Conservation (phyloP, 2,797 vertebrate genomes). For the Serranus cabrilla region DNA sequence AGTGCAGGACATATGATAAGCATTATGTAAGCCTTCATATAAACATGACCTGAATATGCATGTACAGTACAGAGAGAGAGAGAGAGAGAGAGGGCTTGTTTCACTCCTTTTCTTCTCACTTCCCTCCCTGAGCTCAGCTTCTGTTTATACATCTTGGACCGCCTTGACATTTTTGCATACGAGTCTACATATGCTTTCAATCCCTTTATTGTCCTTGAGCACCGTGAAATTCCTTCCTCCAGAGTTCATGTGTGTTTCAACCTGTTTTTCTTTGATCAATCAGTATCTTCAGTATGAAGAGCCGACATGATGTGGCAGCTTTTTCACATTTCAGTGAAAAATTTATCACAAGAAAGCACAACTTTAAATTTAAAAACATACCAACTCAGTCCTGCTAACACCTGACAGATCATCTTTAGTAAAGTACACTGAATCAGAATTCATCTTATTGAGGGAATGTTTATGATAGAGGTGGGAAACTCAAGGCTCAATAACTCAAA, state of each 20-base stretch:
- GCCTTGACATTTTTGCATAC: constrained; percentile 16
- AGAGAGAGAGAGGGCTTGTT: not conserved
- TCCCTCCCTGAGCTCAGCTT: constrained; percentile 5
- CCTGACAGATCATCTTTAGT: not conserved
- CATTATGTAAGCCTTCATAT: constrained; percentile 13
- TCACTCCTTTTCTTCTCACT: not conserved
- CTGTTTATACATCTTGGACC: constrained; percentile 27
- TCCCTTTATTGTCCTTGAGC: not conserved
- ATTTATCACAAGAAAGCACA: not conserved
- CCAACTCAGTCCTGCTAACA: not conserved
- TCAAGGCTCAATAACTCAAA: too few species aligned
- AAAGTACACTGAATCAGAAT: not conserved
- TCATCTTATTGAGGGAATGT: not conserved
- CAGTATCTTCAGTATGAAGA: not conserved
- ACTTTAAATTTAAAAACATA: not conserved
- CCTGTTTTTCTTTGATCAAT: constrained; percentile 29
- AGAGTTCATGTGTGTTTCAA: constrained; percentile 20
- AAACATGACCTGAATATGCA: constrained; percentile 28
- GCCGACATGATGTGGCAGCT: not conserved
- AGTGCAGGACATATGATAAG: constrained; percentile 16
- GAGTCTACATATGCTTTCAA: constrained; percentile 40
- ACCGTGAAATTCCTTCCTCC: not conserved
- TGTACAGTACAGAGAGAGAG: not conserved
- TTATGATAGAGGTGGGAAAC: too few species aligned
- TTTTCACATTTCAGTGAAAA: not conserved